phyloP scores from a whole-genome alignment of 2,113 vertebrate genomes.

The Anoplopoma fimbria region DNA sequence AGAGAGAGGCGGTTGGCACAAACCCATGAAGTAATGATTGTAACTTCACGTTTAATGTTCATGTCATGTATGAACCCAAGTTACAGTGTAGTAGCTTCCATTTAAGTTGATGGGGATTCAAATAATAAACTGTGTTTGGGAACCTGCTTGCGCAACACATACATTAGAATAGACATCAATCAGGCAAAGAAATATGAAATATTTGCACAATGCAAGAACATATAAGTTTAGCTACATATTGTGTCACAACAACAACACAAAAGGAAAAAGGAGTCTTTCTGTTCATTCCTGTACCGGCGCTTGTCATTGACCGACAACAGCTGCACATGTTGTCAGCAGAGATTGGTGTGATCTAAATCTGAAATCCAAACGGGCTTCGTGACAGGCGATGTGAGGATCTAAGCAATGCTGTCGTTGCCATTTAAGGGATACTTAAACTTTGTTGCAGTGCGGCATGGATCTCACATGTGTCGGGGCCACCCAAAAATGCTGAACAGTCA shows the following conservation, averaged over 20 bases:
- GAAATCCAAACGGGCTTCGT: constrained; percentile 52
- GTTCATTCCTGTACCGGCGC: constrained; percentile 19
- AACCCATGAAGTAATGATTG: background rate
- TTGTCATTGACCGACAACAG: background rate
- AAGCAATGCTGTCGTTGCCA: constrained; percentile 51
- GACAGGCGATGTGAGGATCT: constrained; percentile 46
- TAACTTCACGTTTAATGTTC: constrained; percentile 9
- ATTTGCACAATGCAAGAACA: background rate
- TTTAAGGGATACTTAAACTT: constrained; percentile 51
- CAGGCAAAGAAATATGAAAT: background rate
- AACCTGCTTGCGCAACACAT: background rate
- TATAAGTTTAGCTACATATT: constrained; percentile 2
- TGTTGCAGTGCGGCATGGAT: constrained; percentile 43
- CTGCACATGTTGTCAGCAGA: constrained; percentile 16
- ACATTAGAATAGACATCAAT: background rate
- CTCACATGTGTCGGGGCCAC: constrained; percentile 73
- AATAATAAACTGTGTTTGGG: background rate
- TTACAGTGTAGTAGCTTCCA: background rate
- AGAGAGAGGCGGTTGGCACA: background rate
- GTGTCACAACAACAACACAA: constrained; percentile 10
- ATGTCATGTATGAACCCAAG: background rate
- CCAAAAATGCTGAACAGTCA: constrained; percentile 77
- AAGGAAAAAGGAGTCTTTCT: constrained; percentile 23
- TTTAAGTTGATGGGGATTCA: background rate
- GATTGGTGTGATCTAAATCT: constrained; percentile 39